Base-by-base conservation (phyloP, 2,888 invertebrate species). In the Blastobasis adustella region DNA sequence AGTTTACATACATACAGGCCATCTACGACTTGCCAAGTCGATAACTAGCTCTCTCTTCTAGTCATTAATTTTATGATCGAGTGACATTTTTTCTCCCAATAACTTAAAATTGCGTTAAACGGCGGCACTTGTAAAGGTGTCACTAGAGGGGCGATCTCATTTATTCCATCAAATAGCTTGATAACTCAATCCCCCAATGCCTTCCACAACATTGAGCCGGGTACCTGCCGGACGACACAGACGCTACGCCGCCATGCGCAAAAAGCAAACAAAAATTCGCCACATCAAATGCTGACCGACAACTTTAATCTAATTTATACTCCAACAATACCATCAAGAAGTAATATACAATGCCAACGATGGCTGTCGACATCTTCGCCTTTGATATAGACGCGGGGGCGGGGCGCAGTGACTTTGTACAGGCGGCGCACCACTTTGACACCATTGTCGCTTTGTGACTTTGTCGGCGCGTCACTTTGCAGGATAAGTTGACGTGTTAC, bases 241-340 rank as follows among this genome's bases (percentile, higher is more conserved):
- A 23, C 23, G 23, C 23, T 23, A 23, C 23, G 23, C 23, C 23
- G 23, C 23, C 23, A 42, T n/a, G 42, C 63, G 61, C 60, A 58
- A 57, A 58, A 69, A 67, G 63, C 79, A 84, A 86, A 85, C 84
- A 86, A 76, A 77, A 82, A 85, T 86, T 85, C 82, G 85, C 86
- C 85, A 86, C 86, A 85, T 84, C 85, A 80, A 76, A 54, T 51
- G 55, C 61, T 61, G 39, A 50, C 77, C 79, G 79, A 66, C 72
- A 49, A 48, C 57, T 62, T 64, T 69, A 72, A 72, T 65, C 68
- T 72, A 74, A 76, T 76, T 78, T 73, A 77, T 66, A 71, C 46
- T 46, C 23, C 23, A n/a, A 37, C 10, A 41, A n/a, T 10, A 5
- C 39, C 46, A 10, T 55, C 54, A 52, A 59, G 49, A 54, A 52